Evolutionary conservation across 2,888 invertebrate species (phyloP).

Genomic region (Urechis unicinctus): DNA sequence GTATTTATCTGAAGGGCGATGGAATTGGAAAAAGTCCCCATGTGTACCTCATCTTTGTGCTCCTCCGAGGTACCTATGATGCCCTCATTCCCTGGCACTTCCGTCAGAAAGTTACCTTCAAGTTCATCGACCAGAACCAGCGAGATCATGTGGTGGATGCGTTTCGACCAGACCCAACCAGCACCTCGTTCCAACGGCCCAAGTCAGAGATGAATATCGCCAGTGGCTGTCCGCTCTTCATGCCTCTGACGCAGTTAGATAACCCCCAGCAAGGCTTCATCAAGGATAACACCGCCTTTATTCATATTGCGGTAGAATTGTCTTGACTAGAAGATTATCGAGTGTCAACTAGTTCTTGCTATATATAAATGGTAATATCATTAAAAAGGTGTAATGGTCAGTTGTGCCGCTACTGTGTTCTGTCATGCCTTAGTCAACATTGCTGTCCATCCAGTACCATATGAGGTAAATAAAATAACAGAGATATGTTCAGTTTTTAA

Average conservation of each 20-base stretch:
- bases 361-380: too few relatives aligned
- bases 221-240: slow-evolving; percentile 46
- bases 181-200: slow-evolving; percentile 44
- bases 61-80: slow-evolving; percentile 39
- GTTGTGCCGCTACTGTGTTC: too few relatives aligned
- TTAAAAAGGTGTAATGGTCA: too few relatives aligned
- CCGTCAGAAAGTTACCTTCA: slow-evolving; percentile 34
- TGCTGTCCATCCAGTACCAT: too few relatives aligned
- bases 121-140: slow-evolving; percentile 40
- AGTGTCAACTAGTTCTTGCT: too few relatives aligned
- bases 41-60: slow-evolving; percentile 45
- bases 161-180: slow-evolving; percentile 44
- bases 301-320: slow-evolving; percentile 30
- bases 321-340: background rate
- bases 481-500: too few relatives aligned
- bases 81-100: slow-evolving; percentile 42
- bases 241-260: slow-evolving; percentile 21
- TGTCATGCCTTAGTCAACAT: too few relatives aligned
- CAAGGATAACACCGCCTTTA: slow-evolving; percentile 37
- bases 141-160: slow-evolving; percentile 42
- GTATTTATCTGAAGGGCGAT: slow-evolving; percentile 45
- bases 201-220: slow-evolving; percentile 48
- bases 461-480: too few relatives aligned
- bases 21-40: slow-evolving; percentile 43
- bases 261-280: slow-evolving; percentile 27